phyloP scores from a whole-genome alignment of 2,113 vertebrate species.

The Chloropsis cyanopogon region DNA sequence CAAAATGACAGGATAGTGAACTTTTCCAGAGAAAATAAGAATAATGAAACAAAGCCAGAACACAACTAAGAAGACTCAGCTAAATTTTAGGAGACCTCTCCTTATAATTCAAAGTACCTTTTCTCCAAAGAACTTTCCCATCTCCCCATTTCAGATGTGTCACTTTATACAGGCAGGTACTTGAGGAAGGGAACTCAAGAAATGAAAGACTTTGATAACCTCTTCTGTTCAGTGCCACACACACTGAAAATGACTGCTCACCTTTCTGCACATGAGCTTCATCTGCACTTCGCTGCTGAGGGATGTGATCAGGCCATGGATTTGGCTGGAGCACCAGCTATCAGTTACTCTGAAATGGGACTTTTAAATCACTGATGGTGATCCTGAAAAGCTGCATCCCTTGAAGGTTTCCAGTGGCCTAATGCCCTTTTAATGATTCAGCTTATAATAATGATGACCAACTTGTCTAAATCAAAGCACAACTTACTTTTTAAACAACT shows the following conservation, averaged over 20 bases:
- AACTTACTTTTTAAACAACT: background rate
- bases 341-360: background rate
- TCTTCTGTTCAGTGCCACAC: background rate
- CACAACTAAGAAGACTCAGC: background rate
- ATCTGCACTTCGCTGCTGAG: background rate
- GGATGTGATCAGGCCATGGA: background rate
- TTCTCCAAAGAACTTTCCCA: background rate
- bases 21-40: constrained; percentile 33
- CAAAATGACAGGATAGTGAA: constrained; percentile 9
- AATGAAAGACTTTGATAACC: background rate
- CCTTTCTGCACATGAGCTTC: background rate
- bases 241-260: background rate
- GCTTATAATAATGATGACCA: background rate
- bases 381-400: background rate
- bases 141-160: background rate
- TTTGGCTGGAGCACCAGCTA: background rate
- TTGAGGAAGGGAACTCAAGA: background rate
- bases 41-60: background rate
- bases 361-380: background rate
- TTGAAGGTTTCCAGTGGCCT: background rate
- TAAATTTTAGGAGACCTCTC: background rate
- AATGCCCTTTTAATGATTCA: background rate
- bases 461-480: background rate
- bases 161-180: background rate
- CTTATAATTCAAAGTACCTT: background rate